Evolutionary conservation across 2,113 vertebrate species (phyloP), one percentile per base, ranked within the genome.

Genomic region (Lamprologus lemairii): DNA sequence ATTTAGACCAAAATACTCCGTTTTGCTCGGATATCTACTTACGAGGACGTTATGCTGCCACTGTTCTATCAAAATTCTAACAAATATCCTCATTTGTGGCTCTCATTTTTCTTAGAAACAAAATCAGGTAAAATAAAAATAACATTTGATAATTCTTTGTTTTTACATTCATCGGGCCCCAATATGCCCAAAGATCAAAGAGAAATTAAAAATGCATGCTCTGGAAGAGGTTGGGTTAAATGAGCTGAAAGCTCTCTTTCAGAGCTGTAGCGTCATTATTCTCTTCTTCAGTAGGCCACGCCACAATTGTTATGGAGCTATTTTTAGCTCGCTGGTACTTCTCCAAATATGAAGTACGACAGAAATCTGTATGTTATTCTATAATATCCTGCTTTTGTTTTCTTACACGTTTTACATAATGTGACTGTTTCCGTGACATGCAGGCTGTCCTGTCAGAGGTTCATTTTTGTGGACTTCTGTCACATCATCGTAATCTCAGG

Each of bases 391-490:
- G 21, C 13, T 73, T 42, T 21, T 42, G 3, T 73, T 45, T 45
- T 73, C 37, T 26, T 26, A 4, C 3, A 73, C 21, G 6, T 73
- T 42, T 26, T 26, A 45, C 40, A 26, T 45, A 73, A 45, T 26
- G 68, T 42, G 37, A 0, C 5, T 73, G 21, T 42, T 28, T 47
- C 40, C 14, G 0, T 23, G 71, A 75, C 23, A 28, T 1, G 23
- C 68, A 28, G 21, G 21, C 21, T 17, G 0, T 45, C 21, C 9
- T 1, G 19, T 37, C 13, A 81, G 79, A 35, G 51, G 1, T 57
- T 10, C 33, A 55, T 63, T 71, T 65, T 81, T 81, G 58, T 86
- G 79, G 35, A 11, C 12, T 54, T 57, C 26, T 81, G 26, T 81
- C 35, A 47, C 58, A 45, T 47, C 60, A 26, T 86, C 26, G 33